phyloP scores from a whole-genome alignment of 2,888 invertebrate species.

The Agonopterix heracliana region DNA sequence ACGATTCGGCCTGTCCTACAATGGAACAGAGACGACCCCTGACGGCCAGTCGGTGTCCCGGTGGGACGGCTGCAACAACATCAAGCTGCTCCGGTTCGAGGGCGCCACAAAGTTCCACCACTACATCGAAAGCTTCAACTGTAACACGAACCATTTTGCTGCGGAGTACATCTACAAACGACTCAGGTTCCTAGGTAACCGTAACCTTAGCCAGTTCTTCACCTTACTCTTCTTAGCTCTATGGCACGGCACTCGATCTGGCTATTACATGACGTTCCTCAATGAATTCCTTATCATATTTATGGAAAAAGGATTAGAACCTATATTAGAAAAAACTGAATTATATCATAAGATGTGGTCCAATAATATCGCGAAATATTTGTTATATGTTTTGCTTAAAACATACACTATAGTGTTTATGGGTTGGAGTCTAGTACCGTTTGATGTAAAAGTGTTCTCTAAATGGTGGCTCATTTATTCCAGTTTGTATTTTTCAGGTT shows the following conservation, averaged over 20 bases:
- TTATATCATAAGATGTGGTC: slow-evolving; percentile 62
- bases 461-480: slow-evolving; percentile 81
- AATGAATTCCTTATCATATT: slow-evolving; percentile 93
- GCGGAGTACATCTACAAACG: slow-evolving; percentile 96
- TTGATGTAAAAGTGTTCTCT: slow-evolving; percentile 81
- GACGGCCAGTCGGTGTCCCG: slow-evolving; percentile 29
- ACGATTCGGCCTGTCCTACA: slow-evolving; percentile 87
- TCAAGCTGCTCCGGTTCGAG: slow-evolving; percentile 88
- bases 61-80: slow-evolving; percentile 95
- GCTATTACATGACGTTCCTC: slow-evolving; percentile 95
- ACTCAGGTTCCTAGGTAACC: slow-evolving; percentile 91
- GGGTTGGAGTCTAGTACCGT: slow-evolving; percentile 88
- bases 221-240: slow-evolving; percentile 92
- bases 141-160: slow-evolving; percentile 96
- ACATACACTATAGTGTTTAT: slow-evolving; percentile 87
- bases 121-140: slow-evolving; percentile 94
- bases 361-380: slow-evolving; percentile 43
- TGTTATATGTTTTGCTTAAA: slow-evolving; percentile 78
- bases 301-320: slow-evolving; percentile 85
- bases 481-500: slow-evolving; percentile 82
- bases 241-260: slow-evolving; percentile 97
- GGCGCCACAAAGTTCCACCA: slow-evolving; percentile 89
- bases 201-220: slow-evolving; percentile 85
- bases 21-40: slow-evolving; percentile 81
- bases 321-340: slow-evolving; percentile 70